Evolutionary conservation across 2,797 vertebrate species (phyloP), one percentile per base, ranked within the genome.

Genomic region (Remorina albescens): DNA sequence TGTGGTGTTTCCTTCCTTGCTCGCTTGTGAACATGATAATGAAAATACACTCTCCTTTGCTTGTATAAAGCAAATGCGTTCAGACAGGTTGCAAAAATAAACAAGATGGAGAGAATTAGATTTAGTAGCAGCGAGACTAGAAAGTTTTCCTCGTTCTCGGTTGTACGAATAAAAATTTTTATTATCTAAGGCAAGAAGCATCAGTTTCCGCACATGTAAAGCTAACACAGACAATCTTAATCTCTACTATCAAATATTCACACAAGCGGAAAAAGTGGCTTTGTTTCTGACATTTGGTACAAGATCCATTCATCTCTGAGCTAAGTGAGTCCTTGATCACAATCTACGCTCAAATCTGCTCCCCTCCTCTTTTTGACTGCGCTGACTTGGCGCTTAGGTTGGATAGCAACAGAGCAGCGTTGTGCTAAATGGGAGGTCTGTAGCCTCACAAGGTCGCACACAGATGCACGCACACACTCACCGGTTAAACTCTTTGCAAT

Each of bases 281-380:
- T 78, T 67, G 60, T 79, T 42, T 68, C 32, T 72, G 64, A 69
- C 79, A 50, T 2, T 26, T 23, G 57, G 53, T 75, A 71, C 41
- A 30, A 39, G 16, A 28, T 39, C 69, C 53, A 50, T 71, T 80
- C 60, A 77, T 53, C 2, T 8, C 57, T 69, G 80, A 62, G 19
- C 9, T 18, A 32, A 53, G 25, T 19, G 50, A 36, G 50, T 28
- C 76, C 87, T 87, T 88, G 86, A 88, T 88, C 83, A 65, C 76
- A 30, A 66, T 32, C 66, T 78, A 66, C 64, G 36, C 61, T 56
- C 44, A 23, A 19, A 7, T 5, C 62, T 32, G n/a, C 74, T 72
- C 53, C 5, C 11, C 61, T 74, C 8, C 6, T 46, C 71, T 49
- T 64, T 67, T 82, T 67, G 41, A 59, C 49, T 46, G 36, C 28